These are phyloP conservation scores for Siniperca undulata DNA, from an alignment of 2,797 vertebrate genomes.

Conservation along the genomic window DNA sequence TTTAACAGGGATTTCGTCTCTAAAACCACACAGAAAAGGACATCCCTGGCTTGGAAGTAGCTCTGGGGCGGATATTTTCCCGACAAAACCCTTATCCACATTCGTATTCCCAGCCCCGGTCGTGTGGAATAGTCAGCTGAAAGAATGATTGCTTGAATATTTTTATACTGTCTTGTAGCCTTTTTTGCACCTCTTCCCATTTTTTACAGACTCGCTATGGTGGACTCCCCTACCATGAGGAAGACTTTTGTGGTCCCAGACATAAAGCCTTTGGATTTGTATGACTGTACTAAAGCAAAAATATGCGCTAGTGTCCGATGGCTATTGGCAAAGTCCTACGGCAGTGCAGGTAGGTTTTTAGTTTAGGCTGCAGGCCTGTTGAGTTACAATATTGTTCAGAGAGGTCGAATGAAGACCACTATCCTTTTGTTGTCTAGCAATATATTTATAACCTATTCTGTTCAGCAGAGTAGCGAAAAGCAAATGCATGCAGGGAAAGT, in stretches of 20 bases:
- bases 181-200: slow-evolving; percentile 41
- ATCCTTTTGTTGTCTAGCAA: slow-evolving; percentile 36
- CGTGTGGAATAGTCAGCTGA: slow-evolving; percentile 68
- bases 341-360: slow-evolving; percentile 88
- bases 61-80: slow-evolving; percentile 78
- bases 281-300: slow-evolving; percentile 90
- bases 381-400: background rate
- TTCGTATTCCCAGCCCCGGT: slow-evolving; percentile 77
- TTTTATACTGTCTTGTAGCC: slow-evolving; percentile 43
- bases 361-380: slow-evolving; percentile 37
- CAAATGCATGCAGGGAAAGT: slow-evolving; percentile 66
- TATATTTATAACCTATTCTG: slow-evolving; percentile 47
- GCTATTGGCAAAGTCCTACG: slow-evolving; percentile 92
- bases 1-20: slow-evolving; percentile 23
- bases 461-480: slow-evolving; percentile 49
- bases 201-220: slow-evolving; percentile 84
- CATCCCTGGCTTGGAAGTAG: slow-evolving; percentile 57
- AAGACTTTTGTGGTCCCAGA: slow-evolving; percentile 93
- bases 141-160: slow-evolving; percentile 82
- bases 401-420: background rate
- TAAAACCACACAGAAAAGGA: slow-evolving; percentile 34
- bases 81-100: slow-evolving; percentile 72
- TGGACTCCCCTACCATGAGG: slow-evolving; percentile 89
- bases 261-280: slow-evolving; percentile 93
- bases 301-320: slow-evolving; percentile 94